Evolutionary conservation across 1,140 invertebrate genomes (phyloP), one percentile per base, ranked within the genome.

Genomic region (Penaeus indicus): DNA sequence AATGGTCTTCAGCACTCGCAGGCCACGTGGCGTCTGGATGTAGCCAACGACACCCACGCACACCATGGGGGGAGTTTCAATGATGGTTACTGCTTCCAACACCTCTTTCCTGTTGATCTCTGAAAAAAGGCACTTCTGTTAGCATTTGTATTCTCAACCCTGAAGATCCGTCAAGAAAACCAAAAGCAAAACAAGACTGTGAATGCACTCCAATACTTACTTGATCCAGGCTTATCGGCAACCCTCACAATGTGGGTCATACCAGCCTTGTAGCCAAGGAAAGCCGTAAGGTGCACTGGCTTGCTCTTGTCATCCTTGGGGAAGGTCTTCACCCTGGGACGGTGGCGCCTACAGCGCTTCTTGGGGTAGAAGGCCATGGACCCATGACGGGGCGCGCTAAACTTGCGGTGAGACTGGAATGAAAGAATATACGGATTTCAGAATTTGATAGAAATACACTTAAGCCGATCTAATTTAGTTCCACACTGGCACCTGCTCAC

Each of bases 41-140:
- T 99, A 99, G 78, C 99, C 99, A 92, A 99, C 97, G 91, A 98
- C 96, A 92, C 99, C 99, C 91, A 99, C 98, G 91, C 98, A 95
- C 80, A 99, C 95, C 97, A 99, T 98, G 64, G 99, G 99, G 89
- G 99, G 99, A 27, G 99, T 97, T 94, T 99, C 99, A 90, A 99
- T 94, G 92, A 99, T 97, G 63, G 99, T 99, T 1, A 99, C 99
- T 82, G 98, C 97, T 93, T 99, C 99, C 13, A 99, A 98, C 91
- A 99, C 98, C 94, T 99, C 99, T 93, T 99, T 99, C 94, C 99
- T 99, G 95, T 99, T 99, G 42, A 99, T 96, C 95, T 99, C 98
- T 98, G 93, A 78, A 94, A 93, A 92, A 91, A 90, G 91, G 82
- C 54, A 89, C 83, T 16, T 62, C 77, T 80, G 79, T 78, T 67